phyloP scores from a whole-genome alignment of 2,113 vertebrate genomes.

The Cebidichthys violaceus region DNA sequence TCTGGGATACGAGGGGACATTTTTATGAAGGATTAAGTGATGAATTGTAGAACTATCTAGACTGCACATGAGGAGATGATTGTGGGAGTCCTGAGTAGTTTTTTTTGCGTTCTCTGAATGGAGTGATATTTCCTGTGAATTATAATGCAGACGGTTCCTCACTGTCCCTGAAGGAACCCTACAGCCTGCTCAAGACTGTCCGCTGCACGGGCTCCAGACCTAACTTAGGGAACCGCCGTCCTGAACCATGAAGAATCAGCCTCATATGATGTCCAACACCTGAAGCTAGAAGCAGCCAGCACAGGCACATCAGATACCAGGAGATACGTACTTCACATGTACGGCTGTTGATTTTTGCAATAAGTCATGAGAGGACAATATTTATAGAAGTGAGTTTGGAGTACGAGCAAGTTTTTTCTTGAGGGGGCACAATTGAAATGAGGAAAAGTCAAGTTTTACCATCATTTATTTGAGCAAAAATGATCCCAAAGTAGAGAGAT shows the following conservation, averaged over 20 bases:
- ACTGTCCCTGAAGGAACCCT: constrained; percentile 13
- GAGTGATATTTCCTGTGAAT: neutral
- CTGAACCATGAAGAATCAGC: neutral
- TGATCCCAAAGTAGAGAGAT: neutral
- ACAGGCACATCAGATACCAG: constrained; percentile 12
- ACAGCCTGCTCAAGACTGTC: constrained; percentile 7
- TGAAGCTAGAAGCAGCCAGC: neutral
- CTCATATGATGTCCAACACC: constrained; percentile 8
- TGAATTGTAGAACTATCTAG: neutral
- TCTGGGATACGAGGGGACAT: neutral
- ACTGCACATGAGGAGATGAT: neutral
- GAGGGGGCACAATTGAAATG: constrained; percentile 23
- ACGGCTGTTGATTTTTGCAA: neutral
- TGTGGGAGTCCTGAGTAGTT: neutral
- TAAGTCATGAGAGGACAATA: neutral
- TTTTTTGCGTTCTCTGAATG: neutral
- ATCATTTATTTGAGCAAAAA: constrained; percentile 7
- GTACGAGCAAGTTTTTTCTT: constrained; percentile 6
- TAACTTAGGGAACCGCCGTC: neutral
- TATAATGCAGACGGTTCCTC: neutral
- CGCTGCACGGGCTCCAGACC: neutral
- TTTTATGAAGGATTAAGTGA: neutral
- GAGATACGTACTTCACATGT: neutral
- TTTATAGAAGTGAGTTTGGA: constrained; percentile 13
- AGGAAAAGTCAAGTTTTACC: neutral